Percentiles rank a stretch among this genome's conserved stretches.
phyloP scores from a whole-genome alignment of 2,888 invertebrate genomes.

The Graphium colonna region DNA sequence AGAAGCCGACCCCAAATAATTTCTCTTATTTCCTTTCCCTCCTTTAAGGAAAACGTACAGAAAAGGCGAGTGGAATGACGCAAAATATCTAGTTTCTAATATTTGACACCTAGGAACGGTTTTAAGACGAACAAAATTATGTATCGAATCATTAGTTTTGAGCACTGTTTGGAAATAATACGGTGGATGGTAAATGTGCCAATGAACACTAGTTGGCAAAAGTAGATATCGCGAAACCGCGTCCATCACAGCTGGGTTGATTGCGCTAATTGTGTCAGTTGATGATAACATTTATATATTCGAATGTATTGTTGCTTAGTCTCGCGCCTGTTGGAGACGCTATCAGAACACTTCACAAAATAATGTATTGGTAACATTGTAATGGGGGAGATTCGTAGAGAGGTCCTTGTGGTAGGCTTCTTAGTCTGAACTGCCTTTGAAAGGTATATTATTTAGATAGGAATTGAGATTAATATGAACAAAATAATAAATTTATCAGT shows the following conservation, averaged over 20 bases:
- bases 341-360: neutral
- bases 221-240: neutral
- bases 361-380: neutral
- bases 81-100: too few species aligned
- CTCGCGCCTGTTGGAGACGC: neutral
- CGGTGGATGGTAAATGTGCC: neutral
- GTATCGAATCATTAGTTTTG: too few species aligned
- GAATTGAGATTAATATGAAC: too few species aligned
- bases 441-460: too few species aligned
- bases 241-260: neutral
- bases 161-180: neutral
- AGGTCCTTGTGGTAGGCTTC: constrained; percentile 2
- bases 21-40: too few species aligned
- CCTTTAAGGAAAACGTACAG: too few species aligned
- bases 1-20: too few species aligned
- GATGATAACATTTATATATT: neutral
- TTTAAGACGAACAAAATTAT: too few species aligned
- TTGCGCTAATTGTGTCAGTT: constrained; percentile 11
- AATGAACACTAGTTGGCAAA: neutral
- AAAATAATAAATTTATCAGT: too few species aligned
- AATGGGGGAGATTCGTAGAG: neutral
- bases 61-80: too few species aligned
- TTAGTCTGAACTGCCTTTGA: too few species aligned
- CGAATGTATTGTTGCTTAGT: neutral
- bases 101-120: too few species aligned